These are phyloP conservation scores for Polydrusus cervinus DNA, from an alignment of 2,888 invertebrate genomes.

Conservation along the genomic window DNA sequence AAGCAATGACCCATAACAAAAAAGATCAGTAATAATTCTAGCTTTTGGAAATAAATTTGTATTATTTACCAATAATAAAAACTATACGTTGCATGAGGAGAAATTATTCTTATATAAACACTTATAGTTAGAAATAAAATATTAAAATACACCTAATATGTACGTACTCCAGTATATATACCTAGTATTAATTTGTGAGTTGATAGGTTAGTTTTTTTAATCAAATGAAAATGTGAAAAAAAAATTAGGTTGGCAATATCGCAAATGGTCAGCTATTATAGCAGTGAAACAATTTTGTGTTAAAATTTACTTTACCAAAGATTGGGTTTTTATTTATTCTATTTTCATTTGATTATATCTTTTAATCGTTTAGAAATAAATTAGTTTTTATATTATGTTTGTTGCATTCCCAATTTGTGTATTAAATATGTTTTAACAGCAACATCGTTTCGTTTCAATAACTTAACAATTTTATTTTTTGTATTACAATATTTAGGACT, in stretches of 20 bases:
- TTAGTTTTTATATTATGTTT: neutral
- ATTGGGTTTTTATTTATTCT: neutral
- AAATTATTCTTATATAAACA: constrained; percentile 38
- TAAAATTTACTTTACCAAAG: neutral
- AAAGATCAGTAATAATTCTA: constrained; percentile 78
- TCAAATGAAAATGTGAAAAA: constrained; percentile 25
- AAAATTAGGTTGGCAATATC: neutral
- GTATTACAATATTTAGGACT: neutral
- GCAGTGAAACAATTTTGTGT: neutral
- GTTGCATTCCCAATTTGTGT: constrained; percentile 2
- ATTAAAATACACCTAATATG: constrained; percentile 18
- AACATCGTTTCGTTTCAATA: neutral
- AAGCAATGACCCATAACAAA: constrained; percentile 79
- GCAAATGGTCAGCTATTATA: too few species aligned
- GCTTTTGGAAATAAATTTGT: constrained; percentile 25
- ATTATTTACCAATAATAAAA: constrained; percentile 42
- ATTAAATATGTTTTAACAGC: constrained; percentile 9
- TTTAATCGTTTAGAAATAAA: constrained; percentile 13
- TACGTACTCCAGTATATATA: constrained; percentile 26
- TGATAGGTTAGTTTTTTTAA: constrained; percentile 22
- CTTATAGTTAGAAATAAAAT: constrained; percentile 12
- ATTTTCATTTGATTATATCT: constrained; percentile 12
- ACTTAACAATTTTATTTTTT: neutral
- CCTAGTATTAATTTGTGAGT: constrained; percentile 36
- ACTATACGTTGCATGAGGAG: constrained; percentile 22